These are phyloP conservation scores for Pocillopora verrucosa DNA, from an alignment of 64 coral and sea anemone species.

Conservation along the genomic window DNA sequence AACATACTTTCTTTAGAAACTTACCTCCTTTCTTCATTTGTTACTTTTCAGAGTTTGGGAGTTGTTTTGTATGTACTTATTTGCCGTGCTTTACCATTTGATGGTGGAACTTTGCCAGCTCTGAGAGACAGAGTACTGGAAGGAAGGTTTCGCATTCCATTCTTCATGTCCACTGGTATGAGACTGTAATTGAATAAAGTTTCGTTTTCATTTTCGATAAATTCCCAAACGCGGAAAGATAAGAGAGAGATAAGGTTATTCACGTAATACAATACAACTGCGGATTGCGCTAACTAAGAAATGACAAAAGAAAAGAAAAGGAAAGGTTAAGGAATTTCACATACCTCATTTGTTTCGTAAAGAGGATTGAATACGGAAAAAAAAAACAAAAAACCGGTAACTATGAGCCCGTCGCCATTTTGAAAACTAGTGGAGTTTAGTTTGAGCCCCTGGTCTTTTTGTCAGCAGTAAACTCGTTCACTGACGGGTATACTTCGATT, in stretches of 20 bases:
- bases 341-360: too few species aligned
- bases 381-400: too few species aligned
- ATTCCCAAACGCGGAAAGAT: neutral
- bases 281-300: neutral
- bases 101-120: conserved; percentile 73
- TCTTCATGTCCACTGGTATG: conserved; percentile 94
- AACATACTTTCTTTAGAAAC: neutral
- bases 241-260: neutral
- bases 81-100: conserved; percentile 79
- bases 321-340: too few species aligned
- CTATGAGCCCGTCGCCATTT: too few species aligned
- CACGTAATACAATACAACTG: neutral
- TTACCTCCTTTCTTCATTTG: neutral
- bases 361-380: too few species aligned
- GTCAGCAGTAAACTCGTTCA: too few species aligned
- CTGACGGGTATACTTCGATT: neutral
- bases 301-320: too few species aligned
- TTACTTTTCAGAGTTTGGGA: conserved; percentile 82
- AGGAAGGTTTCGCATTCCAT: conserved; percentile 78
- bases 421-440: too few species aligned
- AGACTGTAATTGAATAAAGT: neutral
- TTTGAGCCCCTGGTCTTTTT: too few species aligned
- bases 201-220: neutral
- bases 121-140: conserved; percentile 76
- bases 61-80: conserved; percentile 84